phyloP scores from a whole-genome alignment of 2,888 invertebrate genomes.

The Frankliniella intonsa region DNA sequence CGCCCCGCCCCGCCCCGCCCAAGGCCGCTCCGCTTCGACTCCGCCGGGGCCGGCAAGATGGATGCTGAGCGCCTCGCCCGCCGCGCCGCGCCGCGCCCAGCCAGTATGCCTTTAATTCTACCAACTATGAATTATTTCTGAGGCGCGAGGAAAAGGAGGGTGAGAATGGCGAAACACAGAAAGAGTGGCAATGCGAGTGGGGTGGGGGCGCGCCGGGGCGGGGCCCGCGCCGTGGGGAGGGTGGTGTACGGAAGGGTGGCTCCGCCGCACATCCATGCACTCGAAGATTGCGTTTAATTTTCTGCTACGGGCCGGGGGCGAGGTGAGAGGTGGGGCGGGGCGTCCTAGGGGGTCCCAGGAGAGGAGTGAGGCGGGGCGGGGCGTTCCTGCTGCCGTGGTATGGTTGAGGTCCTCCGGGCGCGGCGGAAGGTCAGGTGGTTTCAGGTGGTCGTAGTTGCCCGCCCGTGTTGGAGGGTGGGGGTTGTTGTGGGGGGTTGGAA shows the following conservation, averaged over 20 bases:
- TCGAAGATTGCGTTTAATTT: constrained; percentile 23
- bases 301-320: not conserved
- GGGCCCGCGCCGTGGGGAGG: not conserved
- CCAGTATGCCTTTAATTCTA: constrained; percentile 18
- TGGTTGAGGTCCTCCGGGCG: too few relatives aligned
- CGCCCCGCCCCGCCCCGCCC: not conserved
- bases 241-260: not conserved
- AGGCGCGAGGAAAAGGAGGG: not conserved
- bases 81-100: not conserved
- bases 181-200: constrained; percentile 3
- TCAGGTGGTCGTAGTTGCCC: too few relatives aligned
- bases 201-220: not conserved
- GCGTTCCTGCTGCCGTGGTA: too few relatives aligned
- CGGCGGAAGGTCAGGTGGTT: too few relatives aligned
- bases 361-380: too few relatives aligned
- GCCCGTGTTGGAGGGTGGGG: too few relatives aligned
- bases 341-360: not conserved
- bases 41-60: not conserved
- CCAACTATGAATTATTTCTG: constrained; percentile 13
- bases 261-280: not conserved
- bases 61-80: constrained; percentile 2
- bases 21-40: not conserved
- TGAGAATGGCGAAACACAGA: not conserved
- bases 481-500: too few relatives aligned
- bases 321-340: not conserved